Base-by-base conservation (phyloP, 1,140 invertebrate genomes). In the Drosophila auraria region DNA sequence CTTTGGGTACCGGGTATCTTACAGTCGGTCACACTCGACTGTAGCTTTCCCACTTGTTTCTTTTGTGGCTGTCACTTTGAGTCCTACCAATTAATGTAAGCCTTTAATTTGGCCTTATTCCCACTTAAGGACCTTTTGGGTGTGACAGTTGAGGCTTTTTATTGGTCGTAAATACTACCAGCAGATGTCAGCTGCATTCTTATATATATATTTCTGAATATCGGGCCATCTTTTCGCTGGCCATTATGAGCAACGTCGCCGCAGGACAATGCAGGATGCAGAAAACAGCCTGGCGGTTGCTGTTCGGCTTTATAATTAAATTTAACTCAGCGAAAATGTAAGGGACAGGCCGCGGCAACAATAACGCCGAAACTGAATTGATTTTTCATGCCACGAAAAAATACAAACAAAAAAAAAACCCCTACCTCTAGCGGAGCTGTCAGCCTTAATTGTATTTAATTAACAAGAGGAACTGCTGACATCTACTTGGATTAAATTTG, bases 391-490 rank as follows among this genome's bases (percentile, higher is more conserved):
- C 76, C 45, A 60, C 38, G 51, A 60, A 36, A 60, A 17, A 40
- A 25, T 3, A 36, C 20, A 53, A n/a, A 23, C 6, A 30, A 11
- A 12, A 60, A 50, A 20, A 38, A 44, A 56, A 40, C 8, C 15
- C 15, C 17, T 23, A 11, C 25, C 58, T 79, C 51, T n/a, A 15
- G 53, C 59, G 65, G 30, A 40, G 66, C 27, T 72, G 76, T 72
- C 76, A 72, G 66, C 65, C 78, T 83, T 77, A 81, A 82, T 82
- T 76, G 77, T 49, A 79, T 73, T 72, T 79, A 80, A 79, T 79
- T 79, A 80, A 61, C 72, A 82, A 78, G 44, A 71, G 59, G 60
- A 65, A 61, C 61, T 45, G 58, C 62, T 65, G 72, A 66, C 77
- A 62, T 62, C 61, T 79, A 79, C 72, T 64, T 65, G 57, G 63